These are phyloP conservation scores for Phalacrocorax aristotelis DNA, from an alignment of 2,113 vertebrate genomes.

Conservation along the genomic window DNA sequence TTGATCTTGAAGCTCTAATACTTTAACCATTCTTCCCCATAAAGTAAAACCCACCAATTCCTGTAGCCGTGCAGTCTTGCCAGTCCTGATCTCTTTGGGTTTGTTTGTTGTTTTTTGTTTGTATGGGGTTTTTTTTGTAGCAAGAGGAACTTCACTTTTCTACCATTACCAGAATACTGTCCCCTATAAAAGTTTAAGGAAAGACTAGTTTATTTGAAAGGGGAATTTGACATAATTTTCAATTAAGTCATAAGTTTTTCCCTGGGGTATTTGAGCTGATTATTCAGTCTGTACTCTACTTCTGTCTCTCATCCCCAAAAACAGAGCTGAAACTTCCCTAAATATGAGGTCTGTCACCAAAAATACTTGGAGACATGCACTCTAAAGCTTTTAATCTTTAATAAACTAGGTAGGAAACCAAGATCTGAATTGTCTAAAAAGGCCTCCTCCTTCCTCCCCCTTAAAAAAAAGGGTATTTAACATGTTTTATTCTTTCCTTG, in stretches of 20 bases:
- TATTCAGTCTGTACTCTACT: not conserved
- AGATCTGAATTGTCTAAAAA: not conserved
- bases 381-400: not conserved
- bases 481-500: not conserved
- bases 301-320: not conserved
- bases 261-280: not conserved
- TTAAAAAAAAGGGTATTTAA: not conserved
- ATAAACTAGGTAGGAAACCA: not conserved
- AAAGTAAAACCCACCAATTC: not conserved
- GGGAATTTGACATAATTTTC: not conserved
- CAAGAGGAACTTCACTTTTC: not conserved
- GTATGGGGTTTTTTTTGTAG: no score
- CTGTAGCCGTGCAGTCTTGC: not conserved
- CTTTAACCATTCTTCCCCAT: not conserved
- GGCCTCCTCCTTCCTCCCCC: not conserved
- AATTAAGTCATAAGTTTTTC: not conserved
- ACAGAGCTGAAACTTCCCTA: not conserved
- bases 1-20: not conserved
- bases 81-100: not conserved
- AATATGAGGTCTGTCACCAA: not conserved
- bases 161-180: not conserved
- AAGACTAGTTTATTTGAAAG: not conserved
- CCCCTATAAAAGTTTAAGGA: not conserved
- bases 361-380: not conserved
- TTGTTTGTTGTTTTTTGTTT: not conserved